Base-by-base conservation (phyloP, 2,113 vertebrate genomes). In the Carassius gibelio region DNA sequence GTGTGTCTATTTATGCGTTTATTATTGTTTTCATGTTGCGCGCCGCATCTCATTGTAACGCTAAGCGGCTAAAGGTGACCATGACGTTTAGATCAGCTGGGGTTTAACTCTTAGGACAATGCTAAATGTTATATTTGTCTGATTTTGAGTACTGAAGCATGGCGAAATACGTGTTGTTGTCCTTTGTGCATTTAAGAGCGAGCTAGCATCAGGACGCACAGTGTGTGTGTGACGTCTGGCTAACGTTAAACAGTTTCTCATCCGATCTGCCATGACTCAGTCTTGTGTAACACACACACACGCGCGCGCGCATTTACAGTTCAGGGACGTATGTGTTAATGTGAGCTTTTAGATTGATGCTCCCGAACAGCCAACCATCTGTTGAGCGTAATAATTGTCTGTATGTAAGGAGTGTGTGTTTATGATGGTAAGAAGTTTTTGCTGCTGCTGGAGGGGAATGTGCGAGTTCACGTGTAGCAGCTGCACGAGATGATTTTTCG, bases 41-140 rank as follows among this genome's bases (percentile, higher is more conserved):
- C 86, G 84, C 72, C 42, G 23, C 14, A 34, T 85, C 69, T 19
- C 19, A 23, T 68, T 14, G 45, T 30, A 7, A 69, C 85, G 36
- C 42, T 85, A 88, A 15, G 61, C 34, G 76, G 76, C 74, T 64
- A 45, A 75, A 30, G 50, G 66, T 72, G 81, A 83, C 64, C 26
- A 52, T 69, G 80, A 69, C 26, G 45, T 55, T 50, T 42, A 10
- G 1, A 17, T 21, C 42, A 71, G n/a, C 10, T 5, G 6, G 5
- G 50, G 19, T n/a, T 17, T 5, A 14, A 52, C 81, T 38, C 3
- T 57, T 14, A 55, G 71, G 8, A 11, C 19, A 7, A 5, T 30
- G 9, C 23, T 19, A 4, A 9, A 7, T 42, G 34, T 23, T 71
- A 3, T 57, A 1, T 71, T 59, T 15, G 50, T 34, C 8, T 55